A percentile compares a stretch with the other conserved stretches of the same genome.
phyloP scores from a whole-genome alignment of 2,888 invertebrate species.

The Chrysodeixis includens region DNA sequence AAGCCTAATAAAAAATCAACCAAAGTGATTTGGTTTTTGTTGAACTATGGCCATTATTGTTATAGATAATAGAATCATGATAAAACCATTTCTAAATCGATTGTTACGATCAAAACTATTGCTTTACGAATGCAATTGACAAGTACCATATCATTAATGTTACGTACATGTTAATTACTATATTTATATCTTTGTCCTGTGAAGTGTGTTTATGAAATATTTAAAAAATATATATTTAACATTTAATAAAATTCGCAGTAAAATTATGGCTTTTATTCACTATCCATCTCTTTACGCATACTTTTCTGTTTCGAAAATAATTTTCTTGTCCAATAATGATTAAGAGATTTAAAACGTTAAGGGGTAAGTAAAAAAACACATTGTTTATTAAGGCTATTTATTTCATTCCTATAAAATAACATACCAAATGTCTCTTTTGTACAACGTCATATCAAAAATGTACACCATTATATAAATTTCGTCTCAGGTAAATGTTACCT shows the following conservation, averaged over 20 bases:
- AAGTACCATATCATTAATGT: conserved; percentile 77
- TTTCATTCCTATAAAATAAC: conserved; percentile 90
- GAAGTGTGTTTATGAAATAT: conserved; percentile 69
- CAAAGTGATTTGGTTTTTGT: neutral
- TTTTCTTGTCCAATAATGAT: no score
- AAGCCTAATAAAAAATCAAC: neutral
- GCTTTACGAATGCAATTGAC: conserved; percentile 60
- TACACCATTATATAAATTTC: conserved; percentile 90
- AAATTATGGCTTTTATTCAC: conserved; percentile 40
- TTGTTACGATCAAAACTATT: conserved; percentile 45
- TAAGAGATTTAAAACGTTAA: neutral
- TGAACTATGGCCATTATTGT: neutral
- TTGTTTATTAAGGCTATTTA: conserved; percentile 89
- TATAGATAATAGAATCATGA: conserved; percentile 6
- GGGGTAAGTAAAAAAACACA: conserved; percentile 65
- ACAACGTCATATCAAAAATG: conserved; percentile 90
- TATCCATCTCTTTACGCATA: no score
- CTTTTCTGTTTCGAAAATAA: no score
- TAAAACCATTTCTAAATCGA: conserved; percentile 20
- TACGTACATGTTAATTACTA: conserved; percentile 62
- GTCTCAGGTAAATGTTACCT: conserved; percentile 88
- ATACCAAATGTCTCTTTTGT: conserved; percentile 90
- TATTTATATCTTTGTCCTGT: conserved; percentile 71
- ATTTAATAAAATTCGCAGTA: conserved; percentile 78
- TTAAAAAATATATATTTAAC: conserved; percentile 68